Evolutionary conservation across 2,888 invertebrate genomes (phyloP).

Genomic region (Sabatieria punctata): DNA sequence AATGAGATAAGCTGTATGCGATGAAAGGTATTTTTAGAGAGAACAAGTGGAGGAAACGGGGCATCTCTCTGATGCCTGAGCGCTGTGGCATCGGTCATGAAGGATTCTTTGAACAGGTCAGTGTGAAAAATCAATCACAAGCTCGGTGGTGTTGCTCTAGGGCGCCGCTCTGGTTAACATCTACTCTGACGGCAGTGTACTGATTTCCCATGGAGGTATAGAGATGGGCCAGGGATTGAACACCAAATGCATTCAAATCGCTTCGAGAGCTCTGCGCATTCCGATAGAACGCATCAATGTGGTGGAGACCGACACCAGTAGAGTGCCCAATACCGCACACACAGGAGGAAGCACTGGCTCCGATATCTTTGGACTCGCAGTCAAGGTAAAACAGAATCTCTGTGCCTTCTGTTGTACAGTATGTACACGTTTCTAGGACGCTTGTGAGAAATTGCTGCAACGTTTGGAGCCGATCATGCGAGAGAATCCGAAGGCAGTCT

Average conservation of each 20-base stretch:
- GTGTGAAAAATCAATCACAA: background rate
- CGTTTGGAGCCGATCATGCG: conserved; percentile 55
- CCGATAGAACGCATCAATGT: conserved; percentile 43
- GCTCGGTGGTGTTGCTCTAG: conserved; percentile 17
- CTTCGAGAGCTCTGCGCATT: conserved; percentile 53
- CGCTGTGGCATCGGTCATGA: conserved; percentile 56
- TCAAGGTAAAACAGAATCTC: conserved; percentile 30
- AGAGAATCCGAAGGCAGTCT: conserved; percentile 53
- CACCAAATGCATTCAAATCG: conserved; percentile 73
- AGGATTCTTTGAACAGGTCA: conserved; percentile 38
- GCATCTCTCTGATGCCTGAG: conserved; percentile 60
- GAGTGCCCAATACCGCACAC: conserved; percentile 70
- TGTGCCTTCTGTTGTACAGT: background rate
- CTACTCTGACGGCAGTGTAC: conserved; percentile 62
- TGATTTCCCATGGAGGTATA: conserved; percentile 60
- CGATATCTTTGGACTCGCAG: conserved; percentile 76
- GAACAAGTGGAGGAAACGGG: conserved; percentile 69
- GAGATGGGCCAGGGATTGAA: conserved; percentile 95
- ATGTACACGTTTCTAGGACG: conserved; percentile 30
- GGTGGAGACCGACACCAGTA: conserved; percentile 63
- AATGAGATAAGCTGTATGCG: background rate
- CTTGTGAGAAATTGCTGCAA: conserved; percentile 53
- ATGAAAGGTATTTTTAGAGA: conserved; percentile 38
- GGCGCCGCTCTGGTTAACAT: conserved; percentile 66
- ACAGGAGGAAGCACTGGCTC: conserved; percentile 73